A percentile compares a stretch with the other conserved stretches of the same genome.
Conservation (phyloP, 2,888 invertebrate genomes). For the Cephonodes hylas region DNA sequence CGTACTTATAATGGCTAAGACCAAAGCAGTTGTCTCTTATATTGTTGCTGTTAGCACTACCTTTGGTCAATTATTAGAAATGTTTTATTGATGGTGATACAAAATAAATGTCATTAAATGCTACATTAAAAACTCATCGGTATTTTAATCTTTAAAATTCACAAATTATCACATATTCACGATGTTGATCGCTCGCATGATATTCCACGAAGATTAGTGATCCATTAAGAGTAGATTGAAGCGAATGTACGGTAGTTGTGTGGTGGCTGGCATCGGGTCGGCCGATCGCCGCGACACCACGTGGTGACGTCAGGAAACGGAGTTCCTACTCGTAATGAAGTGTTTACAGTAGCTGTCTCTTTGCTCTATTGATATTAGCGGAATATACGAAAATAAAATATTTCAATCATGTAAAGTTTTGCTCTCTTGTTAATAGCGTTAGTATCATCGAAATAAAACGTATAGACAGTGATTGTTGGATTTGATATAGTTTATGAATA, state of each 20-base stretch:
- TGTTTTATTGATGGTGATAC: conserved; percentile 66
- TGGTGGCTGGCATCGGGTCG: background rate
- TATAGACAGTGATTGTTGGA: conserved; percentile 80
- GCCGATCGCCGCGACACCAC: no score
- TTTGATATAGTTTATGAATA: conserved; percentile 82
- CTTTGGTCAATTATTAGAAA: conserved; percentile 80
- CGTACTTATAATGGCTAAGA: conserved; percentile 72
- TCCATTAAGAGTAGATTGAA: background rate
- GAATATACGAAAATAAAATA: conserved; percentile 42
- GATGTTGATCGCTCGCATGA: conserved; percentile 1
- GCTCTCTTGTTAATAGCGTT: conserved; percentile 78
- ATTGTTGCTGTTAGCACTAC: conserved; percentile 74
- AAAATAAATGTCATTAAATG: conserved; percentile 32
- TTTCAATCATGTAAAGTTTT: conserved; percentile 66
- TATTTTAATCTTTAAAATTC: conserved; percentile 55
- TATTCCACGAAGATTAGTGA: background rate
- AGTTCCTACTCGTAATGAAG: conserved; percentile 62
- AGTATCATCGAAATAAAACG: conserved; percentile 73
- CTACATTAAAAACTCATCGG: conserved; percentile 46
- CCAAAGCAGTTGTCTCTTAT: conserved; percentile 70
- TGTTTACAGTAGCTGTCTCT: conserved; percentile 46
- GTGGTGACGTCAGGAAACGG: conserved; percentile 28
- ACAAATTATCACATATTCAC: background rate
- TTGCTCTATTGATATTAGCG: conserved; percentile 53
- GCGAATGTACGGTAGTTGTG: background rate